A percentile compares a stretch with the other conserved stretches of the same genome.
These are phyloP conservation scores for Drosophila imparisetae DNA, from an alignment of 2,888 invertebrate genomes.

Conservation along the genomic window DNA sequence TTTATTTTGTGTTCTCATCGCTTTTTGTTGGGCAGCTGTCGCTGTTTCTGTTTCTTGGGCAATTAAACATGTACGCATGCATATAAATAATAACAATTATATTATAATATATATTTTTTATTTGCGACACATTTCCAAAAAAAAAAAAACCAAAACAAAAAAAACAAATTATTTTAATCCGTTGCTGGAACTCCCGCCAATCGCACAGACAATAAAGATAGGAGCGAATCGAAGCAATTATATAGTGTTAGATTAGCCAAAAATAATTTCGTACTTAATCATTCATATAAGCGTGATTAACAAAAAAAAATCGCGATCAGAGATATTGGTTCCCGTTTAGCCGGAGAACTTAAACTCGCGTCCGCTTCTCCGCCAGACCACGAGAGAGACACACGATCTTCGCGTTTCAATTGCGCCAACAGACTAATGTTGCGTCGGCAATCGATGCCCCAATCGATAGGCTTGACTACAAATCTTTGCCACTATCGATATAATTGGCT, in stretches of 20 bases:
- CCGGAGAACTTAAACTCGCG: constrained; percentile 60
- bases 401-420: constrained; percentile 64
- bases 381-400: constrained; percentile 50
- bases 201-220: neutral
- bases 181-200: constrained; percentile 20
- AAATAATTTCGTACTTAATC: constrained; percentile 52
- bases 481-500: constrained; percentile 21
- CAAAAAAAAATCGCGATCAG: constrained; percentile 23
- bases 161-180: constrained; percentile 4
- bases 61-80: constrained; percentile 50
- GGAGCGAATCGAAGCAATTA: constrained; percentile 32
- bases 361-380: constrained; percentile 45
- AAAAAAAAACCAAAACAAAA: constrained; percentile 13
- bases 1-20: constrained; percentile 43
- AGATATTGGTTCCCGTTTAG: constrained; percentile 28
- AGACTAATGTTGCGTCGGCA: constrained; percentile 51
- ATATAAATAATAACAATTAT: constrained; percentile 37
- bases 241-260: constrained; percentile 43
- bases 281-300: constrained; percentile 43
- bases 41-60: constrained; percentile 33
- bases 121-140: constrained; percentile 44
- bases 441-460: constrained; percentile 45
- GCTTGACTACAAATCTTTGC: neutral
- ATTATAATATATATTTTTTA: constrained; percentile 45
- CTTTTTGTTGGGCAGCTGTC: constrained; percentile 17